Base-by-base conservation (phyloP, 2,113 vertebrate genomes). In the Pimephales promelas region DNA sequence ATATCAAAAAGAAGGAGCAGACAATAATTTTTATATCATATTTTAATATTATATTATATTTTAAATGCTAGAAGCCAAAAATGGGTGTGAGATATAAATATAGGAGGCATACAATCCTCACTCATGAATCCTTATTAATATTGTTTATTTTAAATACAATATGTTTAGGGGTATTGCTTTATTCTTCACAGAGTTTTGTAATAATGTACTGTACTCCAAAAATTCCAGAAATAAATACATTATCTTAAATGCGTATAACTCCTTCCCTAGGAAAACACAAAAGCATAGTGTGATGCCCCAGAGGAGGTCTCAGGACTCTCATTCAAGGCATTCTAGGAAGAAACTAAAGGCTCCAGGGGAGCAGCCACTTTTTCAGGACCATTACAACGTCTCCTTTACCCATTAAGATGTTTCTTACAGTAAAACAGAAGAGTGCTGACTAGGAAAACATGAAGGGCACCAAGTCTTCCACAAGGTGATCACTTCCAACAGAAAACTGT, bases 381-480 rank as follows among this genome's bases (percentile, higher is more conserved):
- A 79, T 66, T 31, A 79, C 77, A 49, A 11, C 4, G 0, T 31
- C 59, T 66, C 43, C 24, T 66, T 34, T 10, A 52, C 9, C 43
- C 61, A 52, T 28, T 78, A n/a, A 66, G 74, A 78, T 6, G 49
- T 68, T 59, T 36, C 24, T 59, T 13, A 43, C 73, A 36, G 1
- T 20, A 31, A 73, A 76, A 40, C 2, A 31, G 36, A n/a, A 52
- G 18, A 83, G 20, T 83, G 85, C 68, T 47, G 85, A 88, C 83
- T 62, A 84, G 28, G 59, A 85, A 74, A 78, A 79, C 70, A 78
- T 86, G 83, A 90, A 93, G 92, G 91, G 84, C 89, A 31, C 26
- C 1, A 13, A 83, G 80, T 90, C 89, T 88, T 92, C 91, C 88
- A 89, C 40, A 83, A 87, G 72, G 66, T 36, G 3, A 34, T 84